Evolutionary conservation across 2,888 invertebrate genomes (phyloP).

Genomic region (Leuctra nigra): DNA sequence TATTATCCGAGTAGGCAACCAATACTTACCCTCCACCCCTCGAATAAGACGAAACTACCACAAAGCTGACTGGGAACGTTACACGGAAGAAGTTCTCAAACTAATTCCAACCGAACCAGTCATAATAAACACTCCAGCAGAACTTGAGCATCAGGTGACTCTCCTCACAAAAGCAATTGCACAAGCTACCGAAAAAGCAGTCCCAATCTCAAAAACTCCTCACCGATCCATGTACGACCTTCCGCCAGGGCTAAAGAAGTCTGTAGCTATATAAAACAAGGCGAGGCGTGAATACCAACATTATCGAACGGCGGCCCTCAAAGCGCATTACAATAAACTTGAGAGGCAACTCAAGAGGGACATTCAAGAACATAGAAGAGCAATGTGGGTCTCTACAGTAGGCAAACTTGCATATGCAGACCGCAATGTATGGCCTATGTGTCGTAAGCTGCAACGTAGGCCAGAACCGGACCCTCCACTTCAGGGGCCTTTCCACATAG

Average conservation of each 20-base stretch:
- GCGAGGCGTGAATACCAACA: neutral
- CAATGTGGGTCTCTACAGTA: no score
- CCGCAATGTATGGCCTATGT: no score
- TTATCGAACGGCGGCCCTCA: neutral
- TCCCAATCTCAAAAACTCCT: neutral
- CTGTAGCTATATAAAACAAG: neutral
- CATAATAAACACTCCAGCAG: neutral
- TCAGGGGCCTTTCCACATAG: no score
- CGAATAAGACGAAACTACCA: neutral
- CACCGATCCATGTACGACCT: neutral
- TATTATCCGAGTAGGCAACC: neutral
- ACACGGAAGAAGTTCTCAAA: neutral
- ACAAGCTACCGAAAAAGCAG: no score
- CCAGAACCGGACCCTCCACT: no score
- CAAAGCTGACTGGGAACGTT: neutral
- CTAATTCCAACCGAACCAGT: neutral
- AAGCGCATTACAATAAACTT: neutral
- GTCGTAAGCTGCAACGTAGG: no score
- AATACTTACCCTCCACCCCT: neutral
- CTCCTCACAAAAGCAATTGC: no score
- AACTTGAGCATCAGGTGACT: neutral
- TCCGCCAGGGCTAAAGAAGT: neutral
- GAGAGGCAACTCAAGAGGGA: no score
- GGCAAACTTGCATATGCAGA: no score
- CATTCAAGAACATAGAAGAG: no score